Percentiles rank a stretch among this genome's conserved stretches.
Evolutionary conservation across 2,113 vertebrate genomes (phyloP).

Genomic region (Addax nasomaculatus): DNA sequence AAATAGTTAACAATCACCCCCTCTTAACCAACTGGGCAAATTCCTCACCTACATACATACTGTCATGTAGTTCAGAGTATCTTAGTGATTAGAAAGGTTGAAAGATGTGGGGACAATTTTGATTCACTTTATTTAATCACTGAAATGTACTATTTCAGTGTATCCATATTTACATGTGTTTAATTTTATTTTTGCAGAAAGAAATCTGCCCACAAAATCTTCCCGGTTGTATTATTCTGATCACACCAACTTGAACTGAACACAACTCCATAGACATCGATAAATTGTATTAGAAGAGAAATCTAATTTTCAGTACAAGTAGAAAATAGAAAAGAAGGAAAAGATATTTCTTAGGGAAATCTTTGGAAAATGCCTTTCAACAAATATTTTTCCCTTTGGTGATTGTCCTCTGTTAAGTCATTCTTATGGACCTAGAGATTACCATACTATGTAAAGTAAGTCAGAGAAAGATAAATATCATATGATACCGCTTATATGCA

Average conservation of each 20-base stretch:
- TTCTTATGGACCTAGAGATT: not conserved
- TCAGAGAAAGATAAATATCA: not conserved
- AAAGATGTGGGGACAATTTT: not conserved
- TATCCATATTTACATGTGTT: not conserved
- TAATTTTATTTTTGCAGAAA: not conserved
- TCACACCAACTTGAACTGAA: not conserved
- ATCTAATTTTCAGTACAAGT: not conserved
- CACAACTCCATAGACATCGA: not conserved
- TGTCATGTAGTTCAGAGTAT: not conserved
- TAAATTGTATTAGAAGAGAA: not conserved
- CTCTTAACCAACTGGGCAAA: not conserved
- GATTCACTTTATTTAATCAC: not conserved
- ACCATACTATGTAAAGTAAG: not conserved
- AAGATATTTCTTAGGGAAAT: not conserved
- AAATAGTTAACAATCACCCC: not conserved
- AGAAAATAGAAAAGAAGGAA: conserved; percentile 11
- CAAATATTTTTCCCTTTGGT: not conserved
- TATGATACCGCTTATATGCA: not conserved
- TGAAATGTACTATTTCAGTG: not conserved
- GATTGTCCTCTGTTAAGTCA: not conserved
- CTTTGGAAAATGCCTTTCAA: not conserved
- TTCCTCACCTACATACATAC: not conserved
- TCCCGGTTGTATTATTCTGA: not conserved
- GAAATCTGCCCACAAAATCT: not conserved
- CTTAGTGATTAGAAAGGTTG: not conserved